A percentile compares a stretch with the other conserved stretches of the same genome.
Conservation (phyloP, 2,888 invertebrate genomes). For the Cryptocephalus moraei region DNA sequence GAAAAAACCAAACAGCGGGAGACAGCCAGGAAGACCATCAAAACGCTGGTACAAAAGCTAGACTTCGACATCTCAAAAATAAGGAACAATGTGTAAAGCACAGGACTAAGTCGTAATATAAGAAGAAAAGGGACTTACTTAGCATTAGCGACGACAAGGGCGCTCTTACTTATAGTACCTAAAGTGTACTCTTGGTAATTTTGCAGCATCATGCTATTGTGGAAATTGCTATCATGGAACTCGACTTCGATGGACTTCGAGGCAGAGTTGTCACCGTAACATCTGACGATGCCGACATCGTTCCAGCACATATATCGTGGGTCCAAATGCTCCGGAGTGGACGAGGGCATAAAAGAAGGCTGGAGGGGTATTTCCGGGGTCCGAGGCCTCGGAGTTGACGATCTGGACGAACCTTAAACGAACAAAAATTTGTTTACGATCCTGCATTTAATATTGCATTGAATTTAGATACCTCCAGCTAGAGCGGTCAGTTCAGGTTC, state of each 20-base stretch:
- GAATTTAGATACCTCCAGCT: slow-evolving; percentile 7
- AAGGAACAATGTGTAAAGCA: too few relatives aligned
- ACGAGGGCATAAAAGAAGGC: slow-evolving; percentile 80
- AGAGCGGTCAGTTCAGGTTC: slow-evolving; percentile 22
- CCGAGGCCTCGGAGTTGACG: slow-evolving; percentile 29
- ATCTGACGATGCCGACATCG: slow-evolving; percentile 79
- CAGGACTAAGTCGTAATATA: too few relatives aligned
- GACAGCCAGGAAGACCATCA: too few relatives aligned
- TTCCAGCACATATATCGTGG: slow-evolving; percentile 75
- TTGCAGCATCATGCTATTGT: slow-evolving; percentile 81
- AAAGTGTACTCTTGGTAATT: slow-evolving; percentile 80
- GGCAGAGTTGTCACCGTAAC: slow-evolving; percentile 47
- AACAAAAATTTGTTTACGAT: not conserved
- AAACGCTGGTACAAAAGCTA: too few relatives aligned
- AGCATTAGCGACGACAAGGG: slow-evolving; percentile 63
- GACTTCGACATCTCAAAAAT: too few relatives aligned
- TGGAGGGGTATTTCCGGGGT: slow-evolving; percentile 53
- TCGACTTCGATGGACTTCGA: slow-evolving; percentile 81
- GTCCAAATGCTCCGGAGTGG: slow-evolving; percentile 75
- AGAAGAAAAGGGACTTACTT: slow-evolving; percentile 45
- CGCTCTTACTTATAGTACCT: slow-evolving; percentile 75
- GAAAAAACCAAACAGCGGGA: too few relatives aligned
- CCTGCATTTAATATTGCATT: not conserved
- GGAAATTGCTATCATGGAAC: slow-evolving; percentile 84
- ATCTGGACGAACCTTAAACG: slow-evolving; percentile 11